Evolutionary conservation across 2,113 vertebrate genomes (phyloP), one percentile per base, ranked within the genome.

Genomic region (Paramormyrops kingsleyae): DNA sequence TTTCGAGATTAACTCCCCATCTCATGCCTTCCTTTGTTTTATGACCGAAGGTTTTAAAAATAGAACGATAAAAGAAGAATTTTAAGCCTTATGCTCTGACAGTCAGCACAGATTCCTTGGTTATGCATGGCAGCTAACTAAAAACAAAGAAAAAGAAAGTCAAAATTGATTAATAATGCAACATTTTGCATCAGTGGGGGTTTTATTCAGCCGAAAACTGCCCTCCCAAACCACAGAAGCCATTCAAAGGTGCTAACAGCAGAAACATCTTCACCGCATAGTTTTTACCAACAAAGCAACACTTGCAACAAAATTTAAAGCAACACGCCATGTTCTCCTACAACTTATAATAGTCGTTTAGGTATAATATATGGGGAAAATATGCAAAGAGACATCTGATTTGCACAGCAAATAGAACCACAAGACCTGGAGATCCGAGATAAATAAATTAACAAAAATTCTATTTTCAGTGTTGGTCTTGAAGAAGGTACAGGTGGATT

Each of bases 191-290:
- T 80, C 31, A 42, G 35, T 19, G 35, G 74, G 74, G 74, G 35
- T 80, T 80, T 42, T 80, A 35, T 80, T 42, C 74, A 39, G 35
- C 17, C 74, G 74, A 70, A 70, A 70, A 70, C 35, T 35, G 74
- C 35, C 74, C 35, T 80, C 31, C 74, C 74, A 80, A 42, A 42
- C 15, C 31, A 80, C 74, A 80, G 13, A 80, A 70, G 62, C 15
- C 74, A 80, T 80, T 80, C 19, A 80, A 80, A 80, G 31, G 35
- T 80, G 74, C 35, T 80, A 80, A 80, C 74, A 80, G 74, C 74
- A 42, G 74, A 13, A 80, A 80, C 74, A 80, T 42, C 35, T 80
- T 80, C 74, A 42, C 74, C 0, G 15, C 74, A 42, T 39, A 80
- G 35, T 80, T 42, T 80, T 39, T 42, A 80, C 74, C 35, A 42